Base-by-base conservation (phyloP, 2,888 invertebrate species). In the Atethmia centrago region DNA sequence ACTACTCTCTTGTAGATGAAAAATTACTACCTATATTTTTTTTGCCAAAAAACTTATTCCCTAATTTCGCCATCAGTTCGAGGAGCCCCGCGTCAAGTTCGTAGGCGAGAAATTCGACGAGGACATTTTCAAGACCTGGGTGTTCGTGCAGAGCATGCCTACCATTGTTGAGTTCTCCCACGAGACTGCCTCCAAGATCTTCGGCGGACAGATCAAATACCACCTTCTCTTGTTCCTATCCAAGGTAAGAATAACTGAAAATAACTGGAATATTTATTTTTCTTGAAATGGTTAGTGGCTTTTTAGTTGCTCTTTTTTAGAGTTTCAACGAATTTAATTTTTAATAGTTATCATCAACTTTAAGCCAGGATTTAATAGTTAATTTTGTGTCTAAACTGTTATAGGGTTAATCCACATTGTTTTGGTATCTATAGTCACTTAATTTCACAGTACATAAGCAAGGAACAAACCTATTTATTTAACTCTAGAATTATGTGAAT, bases 171-270 rank as follows among this genome's bases (percentile, higher is more conserved):
- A 99, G 94, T 99, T 99, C 97, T 99, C 99, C 88, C 99, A 99
- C 89, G 99, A 99, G 94, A 99, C 99, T 47, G 99, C 99, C 19
- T 98, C 99, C 92, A 99, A 99, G 95, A 99, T 99, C 96, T 99
- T 99, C 93, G 99, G 99, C 71, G 99, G 99, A 87, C 98, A 99
- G 78, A 98, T 99, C 96, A 99, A 99, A 96, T 98, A 98, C 90
- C 99, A 99, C 95, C 97, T 99, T 86, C 97, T 99, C 82, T 96
- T 99, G 91, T 99, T 99, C 97, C 97, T 99, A 89, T 99, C 98
- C 92, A 99, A 99, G 96, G 96, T 96, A 90, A 92, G 90, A 55
- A n/a, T n/a, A n/a, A n/a, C n/a, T n/a, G n/a, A n/a, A 25, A 31
- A 14, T 19, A 1, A 40, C 1, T 14, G 2, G 4, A 51, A 45